Conservation (phyloP, 2,113 vertebrate species). For the Condylura cristata region DNA sequence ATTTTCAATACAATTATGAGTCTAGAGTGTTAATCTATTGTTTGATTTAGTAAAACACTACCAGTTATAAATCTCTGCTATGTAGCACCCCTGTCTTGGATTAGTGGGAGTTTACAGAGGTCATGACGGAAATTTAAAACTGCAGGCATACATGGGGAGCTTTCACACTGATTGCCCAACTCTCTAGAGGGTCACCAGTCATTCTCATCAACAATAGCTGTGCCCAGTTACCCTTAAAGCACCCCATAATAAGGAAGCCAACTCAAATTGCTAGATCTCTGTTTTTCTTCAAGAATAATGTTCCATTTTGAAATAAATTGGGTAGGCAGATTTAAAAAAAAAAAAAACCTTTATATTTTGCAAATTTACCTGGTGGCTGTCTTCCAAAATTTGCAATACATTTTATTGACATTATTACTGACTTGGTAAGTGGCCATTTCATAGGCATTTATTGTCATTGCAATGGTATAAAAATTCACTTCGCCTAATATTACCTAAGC, state of each 20-base stretch:
- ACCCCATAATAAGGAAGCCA: background rate
- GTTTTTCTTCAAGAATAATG: conserved; percentile 52
- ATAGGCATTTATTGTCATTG: conserved; percentile 66
- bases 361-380: conserved; percentile 56
- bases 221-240: background rate
- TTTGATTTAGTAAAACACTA: conserved; percentile 8
- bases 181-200: conserved; percentile 38
- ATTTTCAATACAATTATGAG: conserved; percentile 8
- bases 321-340: conserved; percentile 6
- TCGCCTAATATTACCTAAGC: conserved; percentile 61
- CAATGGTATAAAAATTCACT: conserved; percentile 66
- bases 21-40: background rate
- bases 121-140: conserved; percentile 34
- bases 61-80: conserved; percentile 44
- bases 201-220: conserved; percentile 60
- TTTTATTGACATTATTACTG: conserved; percentile 67
- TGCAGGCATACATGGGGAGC: background rate
- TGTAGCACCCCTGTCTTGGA: background rate
- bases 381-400: conserved; percentile 64
- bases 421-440: conserved; percentile 74
- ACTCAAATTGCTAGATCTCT: conserved; percentile 1
- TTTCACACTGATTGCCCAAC: conserved; percentile 48
- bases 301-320: conserved; percentile 56
- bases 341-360: conserved; percentile 49
- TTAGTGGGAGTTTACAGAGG: conserved; percentile 17